These are phyloP conservation scores for Aphis gossypii DNA, from an alignment of 1,140 invertebrate species.

Conservation along the genomic window DNA sequence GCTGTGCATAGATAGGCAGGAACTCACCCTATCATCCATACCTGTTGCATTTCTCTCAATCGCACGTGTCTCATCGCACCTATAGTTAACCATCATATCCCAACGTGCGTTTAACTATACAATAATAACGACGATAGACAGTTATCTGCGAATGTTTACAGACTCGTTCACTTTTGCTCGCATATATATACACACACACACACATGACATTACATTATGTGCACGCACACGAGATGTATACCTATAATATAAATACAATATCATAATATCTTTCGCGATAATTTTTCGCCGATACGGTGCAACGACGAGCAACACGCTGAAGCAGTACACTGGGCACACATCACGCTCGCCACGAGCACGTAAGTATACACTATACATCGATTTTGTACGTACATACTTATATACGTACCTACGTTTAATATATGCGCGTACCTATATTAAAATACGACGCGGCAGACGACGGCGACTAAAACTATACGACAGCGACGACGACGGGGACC, in stretches of 20 bases:
- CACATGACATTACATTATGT: no score
- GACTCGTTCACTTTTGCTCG: not conserved
- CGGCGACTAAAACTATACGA: constrained; percentile 12
- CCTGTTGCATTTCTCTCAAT: not conserved
- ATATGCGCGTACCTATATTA: not conserved
- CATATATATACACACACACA: no score
- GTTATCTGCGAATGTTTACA: not conserved
- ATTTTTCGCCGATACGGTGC: not conserved
- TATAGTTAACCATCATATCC: not conserved
- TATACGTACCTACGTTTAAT: not conserved
- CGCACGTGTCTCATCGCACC: not conserved
- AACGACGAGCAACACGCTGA: not conserved
- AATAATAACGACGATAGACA: not conserved
- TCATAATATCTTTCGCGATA: not conserved
- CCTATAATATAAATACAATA: no score
- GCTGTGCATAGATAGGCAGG: not conserved
- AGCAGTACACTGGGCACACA: not conserved
- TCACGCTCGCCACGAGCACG: not conserved
- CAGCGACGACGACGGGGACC: constrained; percentile 38
- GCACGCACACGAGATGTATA: no score
- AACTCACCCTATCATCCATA: not conserved
- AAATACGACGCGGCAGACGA: not conserved
- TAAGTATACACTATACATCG: not conserved
- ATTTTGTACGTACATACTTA: not conserved
- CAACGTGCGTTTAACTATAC: not conserved